phyloP scores from a whole-genome alignment of 2,113 vertebrate species.

The Nothocercus julius region DNA sequence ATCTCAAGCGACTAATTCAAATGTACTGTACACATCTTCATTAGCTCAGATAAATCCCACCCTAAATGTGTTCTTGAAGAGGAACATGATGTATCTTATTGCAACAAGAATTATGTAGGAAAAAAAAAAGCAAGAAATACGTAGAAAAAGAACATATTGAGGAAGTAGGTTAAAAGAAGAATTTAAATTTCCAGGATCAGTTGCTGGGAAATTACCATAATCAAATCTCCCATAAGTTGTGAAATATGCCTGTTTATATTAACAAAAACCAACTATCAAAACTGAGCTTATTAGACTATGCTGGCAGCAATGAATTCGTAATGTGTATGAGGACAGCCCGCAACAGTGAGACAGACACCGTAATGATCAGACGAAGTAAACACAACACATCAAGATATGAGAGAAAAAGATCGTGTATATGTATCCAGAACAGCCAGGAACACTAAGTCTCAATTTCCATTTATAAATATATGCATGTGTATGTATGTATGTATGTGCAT shows the following conservation, averaged over 20 bases:
- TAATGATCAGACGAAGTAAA: neutral
- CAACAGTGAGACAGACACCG: neutral
- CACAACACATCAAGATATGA: neutral
- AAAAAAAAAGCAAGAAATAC: neutral
- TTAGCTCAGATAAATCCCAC: neutral
- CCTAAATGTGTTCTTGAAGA: neutral
- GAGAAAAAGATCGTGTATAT: neutral
- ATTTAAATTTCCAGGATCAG: neutral
- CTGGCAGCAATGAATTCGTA: neutral
- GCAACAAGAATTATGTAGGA: neutral
- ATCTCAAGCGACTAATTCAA: constrained; percentile 2
- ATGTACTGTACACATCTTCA: neutral
- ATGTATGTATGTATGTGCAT: too few relatives aligned
- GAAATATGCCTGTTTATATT: neutral
- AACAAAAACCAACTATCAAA: neutral
- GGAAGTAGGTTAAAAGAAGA: neutral
- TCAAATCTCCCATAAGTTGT: neutral
- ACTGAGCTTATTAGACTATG: neutral
- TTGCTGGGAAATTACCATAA: constrained; percentile 25
- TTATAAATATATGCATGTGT: neutral
- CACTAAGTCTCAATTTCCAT: neutral
- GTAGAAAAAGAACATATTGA: neutral
- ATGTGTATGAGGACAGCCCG: neutral
- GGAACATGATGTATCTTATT: neutral
- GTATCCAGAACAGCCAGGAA: neutral